Conservation (phyloP, 2,888 invertebrate species). For the Ligdia adustata region DNA sequence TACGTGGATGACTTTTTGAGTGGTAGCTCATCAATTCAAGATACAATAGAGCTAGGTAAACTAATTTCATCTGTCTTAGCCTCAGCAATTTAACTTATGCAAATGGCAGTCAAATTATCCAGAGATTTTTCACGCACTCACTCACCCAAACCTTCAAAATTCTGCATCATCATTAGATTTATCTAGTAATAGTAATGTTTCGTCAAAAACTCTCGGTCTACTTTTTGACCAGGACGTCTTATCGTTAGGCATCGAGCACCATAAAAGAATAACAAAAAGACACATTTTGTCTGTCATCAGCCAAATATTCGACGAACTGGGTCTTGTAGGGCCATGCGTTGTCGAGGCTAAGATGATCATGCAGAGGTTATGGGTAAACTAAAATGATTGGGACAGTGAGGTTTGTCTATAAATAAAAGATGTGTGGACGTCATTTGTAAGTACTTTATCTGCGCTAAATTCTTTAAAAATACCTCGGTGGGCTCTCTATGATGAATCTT, state of each 20-base stretch:
- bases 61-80: no score
- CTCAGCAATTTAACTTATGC: no score
- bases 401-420: conserved; percentile 25
- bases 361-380: conserved; percentile 36
- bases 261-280: conserved; percentile 39
- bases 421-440: conserved; percentile 3
- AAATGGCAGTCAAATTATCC: no score
- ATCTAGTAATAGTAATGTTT: not conserved
- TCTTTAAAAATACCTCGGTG: conserved; percentile 32
- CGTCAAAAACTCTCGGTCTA: conserved; percentile 38
- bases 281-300: conserved; percentile 28
- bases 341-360: conserved; percentile 37
- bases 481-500: conserved; percentile 10
- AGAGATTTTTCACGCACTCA: no score
- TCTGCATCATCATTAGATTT: not conserved
- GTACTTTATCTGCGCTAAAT: conserved; percentile 21
- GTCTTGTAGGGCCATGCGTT: conserved; percentile 34
- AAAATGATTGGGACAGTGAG: conserved; percentile 37
- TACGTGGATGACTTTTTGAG: not conserved
- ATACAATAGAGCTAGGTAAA: not conserved
- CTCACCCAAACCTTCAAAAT: not conserved
- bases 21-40: not conserved
- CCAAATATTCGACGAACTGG: conserved; percentile 37
- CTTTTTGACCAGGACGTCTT: conserved; percentile 39
- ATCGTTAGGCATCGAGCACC: conserved; percentile 25